Evolutionary conservation across 2,113 vertebrate species (phyloP).

Genomic region (Trogon melanurus): DNA sequence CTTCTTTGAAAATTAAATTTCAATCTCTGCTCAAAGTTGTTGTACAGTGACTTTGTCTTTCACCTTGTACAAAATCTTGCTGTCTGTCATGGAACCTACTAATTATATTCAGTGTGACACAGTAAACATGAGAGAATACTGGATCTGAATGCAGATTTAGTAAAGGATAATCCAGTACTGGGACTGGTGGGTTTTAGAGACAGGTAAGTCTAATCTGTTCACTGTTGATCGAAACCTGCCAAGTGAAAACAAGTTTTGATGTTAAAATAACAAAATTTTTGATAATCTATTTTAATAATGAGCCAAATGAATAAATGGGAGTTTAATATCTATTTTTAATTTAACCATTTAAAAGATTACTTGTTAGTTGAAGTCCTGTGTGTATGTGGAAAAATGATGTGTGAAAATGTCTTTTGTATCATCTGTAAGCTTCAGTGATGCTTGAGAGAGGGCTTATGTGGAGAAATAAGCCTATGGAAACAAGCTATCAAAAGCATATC

Average conservation of each 20-base stretch:
- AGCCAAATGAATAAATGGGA: neutral
- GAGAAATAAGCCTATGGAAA: neutral
- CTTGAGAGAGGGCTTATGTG: neutral
- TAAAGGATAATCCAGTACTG: neutral
- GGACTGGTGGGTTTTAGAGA: neutral
- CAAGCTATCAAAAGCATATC: neutral
- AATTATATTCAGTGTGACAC: neutral
- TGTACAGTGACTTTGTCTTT: neutral
- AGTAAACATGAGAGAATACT: neutral
- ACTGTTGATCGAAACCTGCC: neutral
- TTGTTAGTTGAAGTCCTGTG: neutral
- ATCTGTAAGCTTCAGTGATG: neutral
- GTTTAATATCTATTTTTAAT: neutral
- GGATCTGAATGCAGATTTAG: conserved; percentile 8
- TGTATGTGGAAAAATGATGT: neutral
- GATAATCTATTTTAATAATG: neutral
- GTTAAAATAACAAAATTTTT: neutral
- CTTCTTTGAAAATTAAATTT: neutral
- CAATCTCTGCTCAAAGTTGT: neutral
- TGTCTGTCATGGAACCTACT: neutral
- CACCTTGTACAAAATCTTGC: neutral
- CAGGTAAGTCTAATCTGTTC: neutral
- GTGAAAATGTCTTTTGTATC: neutral
- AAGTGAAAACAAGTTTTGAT: neutral
- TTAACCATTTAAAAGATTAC: neutral